These are phyloP conservation scores for Subacronicta megacephala DNA, from an alignment of 2,888 invertebrate species.

Conservation along the genomic window DNA sequence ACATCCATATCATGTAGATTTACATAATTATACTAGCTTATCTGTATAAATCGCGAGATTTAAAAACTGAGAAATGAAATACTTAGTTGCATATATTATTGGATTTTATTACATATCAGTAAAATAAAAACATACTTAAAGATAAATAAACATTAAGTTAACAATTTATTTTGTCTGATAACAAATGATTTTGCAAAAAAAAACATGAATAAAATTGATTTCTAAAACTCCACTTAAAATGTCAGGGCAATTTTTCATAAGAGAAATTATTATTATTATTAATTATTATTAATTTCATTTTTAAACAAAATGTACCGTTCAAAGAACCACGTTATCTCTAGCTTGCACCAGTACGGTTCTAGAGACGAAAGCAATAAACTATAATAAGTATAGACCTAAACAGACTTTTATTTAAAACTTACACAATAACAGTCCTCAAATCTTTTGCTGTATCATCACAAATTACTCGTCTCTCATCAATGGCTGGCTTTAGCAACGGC, in stretches of 20 bases:
- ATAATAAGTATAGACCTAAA: slow-evolving; percentile 16
- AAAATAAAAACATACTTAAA: slow-evolving; percentile 12
- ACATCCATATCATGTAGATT: slow-evolving; percentile 13
- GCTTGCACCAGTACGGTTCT: no score
- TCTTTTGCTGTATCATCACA: background rate
- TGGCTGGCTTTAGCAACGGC: slow-evolving; percentile 65
- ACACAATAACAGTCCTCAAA: slow-evolving; percentile 2
- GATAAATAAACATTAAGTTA: slow-evolving; percentile 4
- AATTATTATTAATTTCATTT: no score
- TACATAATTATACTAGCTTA: slow-evolving; percentile 18
- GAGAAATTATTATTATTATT: no score
- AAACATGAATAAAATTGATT: background rate
- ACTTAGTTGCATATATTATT: slow-evolving; percentile 17
- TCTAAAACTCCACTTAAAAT: no score
- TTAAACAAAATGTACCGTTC: no score
- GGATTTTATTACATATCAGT: slow-evolving; percentile 9
- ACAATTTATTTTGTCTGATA: background rate
- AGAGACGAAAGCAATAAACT: no score
- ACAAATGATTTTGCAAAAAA: no score
- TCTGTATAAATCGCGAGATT: background rate
- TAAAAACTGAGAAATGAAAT: background rate
- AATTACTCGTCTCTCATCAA: background rate
- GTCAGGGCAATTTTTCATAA: no score
- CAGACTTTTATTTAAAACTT: slow-evolving; percentile 27
- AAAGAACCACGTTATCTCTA: no score